Base-by-base conservation (phyloP, 1,140 invertebrate genomes). In the Bradynema listronoti region DNA sequence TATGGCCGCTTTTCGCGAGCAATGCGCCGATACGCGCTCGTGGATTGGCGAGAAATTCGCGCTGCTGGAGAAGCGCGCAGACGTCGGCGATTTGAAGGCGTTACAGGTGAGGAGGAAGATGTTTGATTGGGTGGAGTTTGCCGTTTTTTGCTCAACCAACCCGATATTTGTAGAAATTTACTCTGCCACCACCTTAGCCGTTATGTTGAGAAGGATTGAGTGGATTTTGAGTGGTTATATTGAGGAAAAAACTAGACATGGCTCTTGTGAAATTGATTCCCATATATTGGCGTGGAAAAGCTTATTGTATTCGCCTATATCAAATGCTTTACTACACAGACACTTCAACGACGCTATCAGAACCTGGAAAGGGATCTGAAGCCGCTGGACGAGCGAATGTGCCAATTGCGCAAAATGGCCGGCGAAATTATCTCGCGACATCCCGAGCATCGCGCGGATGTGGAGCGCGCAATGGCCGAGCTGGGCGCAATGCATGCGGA, bases 31-130 rank as follows among this genome's bases (percentile, higher is more conserved):
- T 77, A 88, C 89, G 0, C 83, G 86, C 65, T 88, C 91, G 72
- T 93, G 91, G 90, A 93, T 94, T 88, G 80, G 85, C 19, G 90
- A 93, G 78, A 93, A 94, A 80, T 88, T 90, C 80, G 85, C 65
- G 14, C 79, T 81, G 59, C 72, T 83, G 42, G 88, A 91, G 33
- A n/a, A 57, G 25, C n/a, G 68, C 58, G 86, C 84, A 0, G 85
- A 85, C 14, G 85, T 87, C 0, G 84, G 87, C 2, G 90, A 93
- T 80, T 81, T 93, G 29, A 87, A 90, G 77, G 91, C 89, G 0
- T 88, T 93, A 0, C 88, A 90, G 43, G n/a, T n/a, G n/a, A n/a
- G n/a, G n/a, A n/a, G n/a, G n/a, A n/a, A n/a, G n/a, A n/a, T n/a
- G n/a, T n/a, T n/a, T n/a, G n/a, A n/a, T n/a, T n/a, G n/a, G n/a